A percentile compares a stretch with the other conserved stretches of the same genome.
These are phyloP conservation scores for Lepisosteus osseus DNA, from an alignment of 2,113 vertebrate species.

Conservation along the genomic window DNA sequence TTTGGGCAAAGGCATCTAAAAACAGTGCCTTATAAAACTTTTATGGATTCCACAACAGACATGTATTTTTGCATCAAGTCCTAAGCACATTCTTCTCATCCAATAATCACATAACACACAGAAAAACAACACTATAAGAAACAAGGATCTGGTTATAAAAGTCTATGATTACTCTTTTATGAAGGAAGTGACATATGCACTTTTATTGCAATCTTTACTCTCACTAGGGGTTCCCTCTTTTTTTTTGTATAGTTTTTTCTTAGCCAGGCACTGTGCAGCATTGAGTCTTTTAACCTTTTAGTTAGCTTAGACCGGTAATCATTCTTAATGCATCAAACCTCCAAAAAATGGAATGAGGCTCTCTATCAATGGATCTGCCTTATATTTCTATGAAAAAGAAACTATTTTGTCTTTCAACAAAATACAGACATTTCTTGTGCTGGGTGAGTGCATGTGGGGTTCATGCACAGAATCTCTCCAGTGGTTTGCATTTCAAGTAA, in stretches of 20 bases:
- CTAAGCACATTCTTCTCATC: constrained; percentile 16
- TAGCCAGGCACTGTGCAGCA: background rate
- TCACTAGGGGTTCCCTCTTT: background rate
- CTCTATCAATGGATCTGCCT: no score
- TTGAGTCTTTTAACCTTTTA: no score
- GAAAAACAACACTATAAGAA: background rate
- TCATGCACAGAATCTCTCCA: no score
- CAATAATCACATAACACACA: constrained; percentile 21
- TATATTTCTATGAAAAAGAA: no score
- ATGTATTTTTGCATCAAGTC: constrained; percentile 16
- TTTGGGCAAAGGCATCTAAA: constrained; percentile 23
- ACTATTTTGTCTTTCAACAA: no score
- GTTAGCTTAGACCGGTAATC: no score
- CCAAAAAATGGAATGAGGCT: no score
- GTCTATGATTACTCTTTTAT: constrained; percentile 7
- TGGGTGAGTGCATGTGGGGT: no score
- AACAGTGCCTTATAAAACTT: constrained; percentile 17
- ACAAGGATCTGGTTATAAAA: background rate
- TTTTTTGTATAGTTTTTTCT: background rate
- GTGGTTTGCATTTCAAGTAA: no score
- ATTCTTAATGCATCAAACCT: no score
- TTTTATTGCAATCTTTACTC: background rate
- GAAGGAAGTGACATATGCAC: constrained; percentile 15
- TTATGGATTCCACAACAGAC: constrained; percentile 23
- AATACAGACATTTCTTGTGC: no score